Conservation (phyloP, 2,888 invertebrate species). For the Halocaridina rubra region DNA sequence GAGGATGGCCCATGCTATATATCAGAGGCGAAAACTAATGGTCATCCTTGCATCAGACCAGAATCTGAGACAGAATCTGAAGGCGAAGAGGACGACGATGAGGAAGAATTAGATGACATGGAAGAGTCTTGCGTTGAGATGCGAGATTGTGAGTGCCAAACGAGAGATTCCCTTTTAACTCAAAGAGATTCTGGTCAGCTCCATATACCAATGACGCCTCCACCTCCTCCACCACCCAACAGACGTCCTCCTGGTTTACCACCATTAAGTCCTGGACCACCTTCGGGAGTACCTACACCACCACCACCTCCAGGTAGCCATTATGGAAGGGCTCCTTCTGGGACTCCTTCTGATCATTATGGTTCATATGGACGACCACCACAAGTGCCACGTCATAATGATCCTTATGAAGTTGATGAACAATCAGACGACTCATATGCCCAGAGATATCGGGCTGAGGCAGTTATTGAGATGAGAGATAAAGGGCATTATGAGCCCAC, state of each 20-base stretch:
- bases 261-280: slow-evolving; percentile 58
- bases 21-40: slow-evolving; percentile 58
- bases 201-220: slow-evolving; percentile 62
- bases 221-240: slow-evolving; percentile 63
- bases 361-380: slow-evolving; percentile 36
- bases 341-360: slow-evolving; percentile 36
- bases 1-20: slow-evolving; percentile 50
- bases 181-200: slow-evolving; percentile 62
- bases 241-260: slow-evolving; percentile 66
- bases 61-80: slow-evolving; percentile 63
- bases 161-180: slow-evolving; percentile 80
- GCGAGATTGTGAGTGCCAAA: slow-evolving; percentile 84
- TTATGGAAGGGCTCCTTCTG: slow-evolving; percentile 43
- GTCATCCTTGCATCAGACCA: slow-evolving; percentile 54
- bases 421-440: slow-evolving; percentile 67
- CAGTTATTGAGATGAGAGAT: slow-evolving; percentile 75
- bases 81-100: slow-evolving; percentile 60
- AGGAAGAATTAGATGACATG: slow-evolving; percentile 57
- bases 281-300: slow-evolving; percentile 59
- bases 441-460: slow-evolving; percentile 72
- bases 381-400: slow-evolving; percentile 44
- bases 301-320: slow-evolving; percentile 61
- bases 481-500: slow-evolving; percentile 78
- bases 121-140: slow-evolving; percentile 71
- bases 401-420: slow-evolving; percentile 66